phyloP scores from a whole-genome alignment of 2,797 vertebrate genomes.

The Epinephelus malabaricus region DNA sequence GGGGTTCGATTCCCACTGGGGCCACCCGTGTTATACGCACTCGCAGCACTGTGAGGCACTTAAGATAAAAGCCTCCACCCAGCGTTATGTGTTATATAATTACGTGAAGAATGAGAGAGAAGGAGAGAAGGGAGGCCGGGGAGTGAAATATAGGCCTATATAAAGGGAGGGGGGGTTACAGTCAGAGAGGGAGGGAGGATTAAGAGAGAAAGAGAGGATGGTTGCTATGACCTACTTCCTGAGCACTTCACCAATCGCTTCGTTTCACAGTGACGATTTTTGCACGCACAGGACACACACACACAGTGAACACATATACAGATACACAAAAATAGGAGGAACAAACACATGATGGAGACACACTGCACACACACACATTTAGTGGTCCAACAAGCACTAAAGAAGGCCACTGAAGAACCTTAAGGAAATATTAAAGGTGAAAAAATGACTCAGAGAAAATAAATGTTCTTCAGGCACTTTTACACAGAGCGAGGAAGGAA shows the following conservation, averaged over 20 bases:
- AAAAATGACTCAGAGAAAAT: not conserved
- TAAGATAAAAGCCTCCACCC: constrained; percentile 46
- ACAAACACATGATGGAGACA: not conserved
- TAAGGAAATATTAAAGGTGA: not conserved
- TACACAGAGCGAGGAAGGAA: not conserved
- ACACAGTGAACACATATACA: not conserved
- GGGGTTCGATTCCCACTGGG: constrained; percentile 33
- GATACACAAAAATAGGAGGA: not conserved
- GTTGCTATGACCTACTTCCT: constrained; percentile 81
- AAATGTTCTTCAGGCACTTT: not conserved
- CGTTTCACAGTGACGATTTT: constrained; percentile 51
- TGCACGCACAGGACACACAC: not conserved
- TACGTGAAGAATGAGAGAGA: constrained; percentile 16
- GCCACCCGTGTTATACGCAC: not conserved
- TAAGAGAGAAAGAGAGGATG: constrained; percentile 46
- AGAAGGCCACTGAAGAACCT: not conserved
- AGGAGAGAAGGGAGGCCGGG: not conserved
- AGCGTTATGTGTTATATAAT: constrained; percentile 39
- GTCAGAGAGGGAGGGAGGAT: constrained; percentile 45
- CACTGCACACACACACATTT: not conserved
- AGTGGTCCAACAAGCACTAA: not conserved
- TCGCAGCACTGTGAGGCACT: constrained; percentile 25
- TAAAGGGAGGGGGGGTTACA: constrained; percentile 21
- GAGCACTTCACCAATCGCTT: constrained; percentile 57
- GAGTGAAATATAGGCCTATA: constrained; percentile 46